phyloP scores from a whole-genome alignment of 64 coral and sea anemone species.

The Stylophora pistillata region DNA sequence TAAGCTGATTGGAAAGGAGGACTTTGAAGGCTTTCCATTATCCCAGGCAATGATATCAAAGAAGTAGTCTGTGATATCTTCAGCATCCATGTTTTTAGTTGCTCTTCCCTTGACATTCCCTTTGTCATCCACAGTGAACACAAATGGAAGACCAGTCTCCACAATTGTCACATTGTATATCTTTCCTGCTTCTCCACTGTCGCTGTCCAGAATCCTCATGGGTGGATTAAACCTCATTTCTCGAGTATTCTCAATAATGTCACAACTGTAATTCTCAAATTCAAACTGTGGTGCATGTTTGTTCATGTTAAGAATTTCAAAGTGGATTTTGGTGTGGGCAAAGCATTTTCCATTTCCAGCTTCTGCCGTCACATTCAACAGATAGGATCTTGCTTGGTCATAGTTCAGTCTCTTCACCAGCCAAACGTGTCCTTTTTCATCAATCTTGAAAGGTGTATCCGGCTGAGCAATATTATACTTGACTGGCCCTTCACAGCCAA shows the following conservation, averaged over 20 bases:
- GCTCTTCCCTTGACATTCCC: slow-evolving; percentile 66
- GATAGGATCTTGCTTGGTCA: slow-evolving; percentile 55
- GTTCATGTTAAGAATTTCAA: slow-evolving; percentile 89
- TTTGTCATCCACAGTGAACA: slow-evolving; percentile 65
- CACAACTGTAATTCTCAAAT: slow-evolving; percentile 69
- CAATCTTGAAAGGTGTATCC: slow-evolving; percentile 67
- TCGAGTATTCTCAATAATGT: slow-evolving; percentile 73
- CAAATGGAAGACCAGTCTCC: slow-evolving; percentile 76
- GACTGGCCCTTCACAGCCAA: slow-evolving; percentile 60
- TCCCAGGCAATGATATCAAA: slow-evolving; percentile 88
- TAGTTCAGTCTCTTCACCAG: slow-evolving; percentile 60
- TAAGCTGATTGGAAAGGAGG: slow-evolving; percentile 65
- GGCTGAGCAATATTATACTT: slow-evolving; percentile 58
- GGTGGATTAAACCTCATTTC: slow-evolving; percentile 62
- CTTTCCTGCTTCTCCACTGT: slow-evolving; percentile 77
- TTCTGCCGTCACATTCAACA: slow-evolving; percentile 55
- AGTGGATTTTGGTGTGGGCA: slow-evolving; percentile 52
- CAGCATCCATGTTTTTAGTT: slow-evolving; percentile 77
- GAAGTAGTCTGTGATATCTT: slow-evolving; percentile 64
- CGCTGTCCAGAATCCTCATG: slow-evolving; percentile 58
- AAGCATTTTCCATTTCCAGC: slow-evolving; percentile 34
- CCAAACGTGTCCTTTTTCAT: slow-evolving; percentile 77
- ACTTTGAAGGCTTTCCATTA: slow-evolving; percentile 59
- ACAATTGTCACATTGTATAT: slow-evolving; percentile 65
- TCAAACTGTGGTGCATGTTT: slow-evolving; percentile 77